phyloP scores from a whole-genome alignment of 2,113 vertebrate species.

The Probosciger aterrimus region DNA sequence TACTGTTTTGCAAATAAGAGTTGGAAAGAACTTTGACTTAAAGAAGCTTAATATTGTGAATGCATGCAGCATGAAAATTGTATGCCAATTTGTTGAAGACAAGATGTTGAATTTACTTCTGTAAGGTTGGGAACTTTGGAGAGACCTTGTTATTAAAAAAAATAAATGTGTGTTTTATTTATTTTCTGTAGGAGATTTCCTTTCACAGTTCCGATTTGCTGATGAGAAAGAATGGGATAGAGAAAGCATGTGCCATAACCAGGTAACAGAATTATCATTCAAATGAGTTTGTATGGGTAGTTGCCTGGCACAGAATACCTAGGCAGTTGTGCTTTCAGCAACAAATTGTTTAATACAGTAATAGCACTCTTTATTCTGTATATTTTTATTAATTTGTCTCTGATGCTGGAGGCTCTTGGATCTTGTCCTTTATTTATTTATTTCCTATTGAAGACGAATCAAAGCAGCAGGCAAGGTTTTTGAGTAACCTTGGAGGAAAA shows the following conservation, averaged over 20 bases:
- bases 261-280: slow-evolving; percentile 71
- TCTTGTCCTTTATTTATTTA: not conserved
- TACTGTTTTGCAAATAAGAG: not conserved
- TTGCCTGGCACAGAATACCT: not conserved
- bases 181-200: slow-evolving; percentile 84
- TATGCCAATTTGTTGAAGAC: not conserved
- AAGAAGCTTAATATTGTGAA: not conserved
- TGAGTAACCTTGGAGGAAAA: not conserved
- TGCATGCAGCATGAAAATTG: not conserved
- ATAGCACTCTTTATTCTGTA: not conserved
- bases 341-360: not conserved
- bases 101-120: not conserved
- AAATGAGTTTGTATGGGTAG: not conserved
- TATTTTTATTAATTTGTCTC: not conserved
- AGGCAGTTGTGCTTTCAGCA: not conserved
- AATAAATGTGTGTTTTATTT: not conserved
- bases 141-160: not conserved
- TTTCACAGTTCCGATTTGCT: slow-evolving; percentile 90
- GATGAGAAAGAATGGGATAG: slow-evolving; percentile 93
- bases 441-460: not conserved
- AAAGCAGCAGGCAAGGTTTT: not conserved
- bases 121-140: not conserved
- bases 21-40: not conserved
- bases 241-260: slow-evolving; percentile 74
- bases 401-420: not conserved